Percentiles rank a stretch among this genome's conserved stretches.
These are phyloP conservation scores for Cacatua alba DNA, from an alignment of 2,113 vertebrate genomes.

Conservation along the genomic window DNA sequence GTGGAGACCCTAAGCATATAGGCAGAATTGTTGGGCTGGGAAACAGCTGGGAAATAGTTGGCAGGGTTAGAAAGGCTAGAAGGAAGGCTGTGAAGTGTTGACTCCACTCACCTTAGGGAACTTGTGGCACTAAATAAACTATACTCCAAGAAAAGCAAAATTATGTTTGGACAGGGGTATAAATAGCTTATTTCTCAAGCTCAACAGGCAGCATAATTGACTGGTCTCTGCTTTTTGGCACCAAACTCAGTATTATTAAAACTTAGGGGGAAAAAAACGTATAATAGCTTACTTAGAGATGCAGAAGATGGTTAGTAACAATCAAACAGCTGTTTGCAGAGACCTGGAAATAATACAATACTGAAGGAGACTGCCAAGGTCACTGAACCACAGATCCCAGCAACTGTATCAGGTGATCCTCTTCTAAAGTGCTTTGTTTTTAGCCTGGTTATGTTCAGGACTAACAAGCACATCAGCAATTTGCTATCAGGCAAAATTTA, in stretches of 20 bases:
- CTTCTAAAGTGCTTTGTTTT: neutral
- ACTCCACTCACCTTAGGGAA: neutral
- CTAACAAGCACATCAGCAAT: rapidly evolving
- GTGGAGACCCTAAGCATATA: neutral
- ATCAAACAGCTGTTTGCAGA: neutral
- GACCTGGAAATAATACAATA: neutral
- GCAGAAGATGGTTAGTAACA: neutral
- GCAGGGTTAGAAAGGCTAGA: neutral
- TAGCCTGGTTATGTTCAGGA: neutral
- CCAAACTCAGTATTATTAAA: neutral
- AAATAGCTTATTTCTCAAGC: slow-evolving; percentile 2
- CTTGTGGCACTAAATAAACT: neutral
- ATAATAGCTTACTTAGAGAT: neutral
- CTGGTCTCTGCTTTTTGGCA: neutral
- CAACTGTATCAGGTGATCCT: neutral
- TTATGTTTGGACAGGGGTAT: neutral
- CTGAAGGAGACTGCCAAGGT: neutral
- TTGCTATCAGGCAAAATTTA: neutral
- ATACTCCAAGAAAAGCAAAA: neutral
- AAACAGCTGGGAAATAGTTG: neutral
- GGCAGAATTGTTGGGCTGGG: neutral
- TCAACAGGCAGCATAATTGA: neutral
- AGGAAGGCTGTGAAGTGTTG: neutral
- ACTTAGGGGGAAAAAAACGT: neutral
- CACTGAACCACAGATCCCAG: neutral